These are phyloP conservation scores for Rhagonycha lutea DNA, from an alignment of 2,888 invertebrate genomes.

Conservation along the genomic window DNA sequence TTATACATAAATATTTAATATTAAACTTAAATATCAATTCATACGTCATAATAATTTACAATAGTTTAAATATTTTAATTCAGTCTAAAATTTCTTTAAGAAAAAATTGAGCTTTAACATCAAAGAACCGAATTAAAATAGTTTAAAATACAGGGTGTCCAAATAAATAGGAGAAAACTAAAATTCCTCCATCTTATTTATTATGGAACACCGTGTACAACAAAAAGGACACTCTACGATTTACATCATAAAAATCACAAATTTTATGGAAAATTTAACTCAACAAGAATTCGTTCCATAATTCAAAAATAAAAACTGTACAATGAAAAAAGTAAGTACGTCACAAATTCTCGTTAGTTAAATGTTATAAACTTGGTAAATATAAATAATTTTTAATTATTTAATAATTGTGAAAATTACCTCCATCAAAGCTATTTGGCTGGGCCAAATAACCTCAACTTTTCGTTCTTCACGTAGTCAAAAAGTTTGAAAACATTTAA, in stretches of 20 bases:
- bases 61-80: not conserved
- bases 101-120: not conserved
- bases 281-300: not conserved
- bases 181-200: not conserved
- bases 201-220: not conserved
- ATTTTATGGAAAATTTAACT: not conserved
- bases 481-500: slow-evolving; percentile 14
- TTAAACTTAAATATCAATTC: not conserved
- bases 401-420: not conserved
- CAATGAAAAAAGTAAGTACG: not conserved
- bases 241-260: not conserved
- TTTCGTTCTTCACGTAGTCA: not conserved
- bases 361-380: not conserved
- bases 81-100: not conserved
- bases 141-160: not conserved
- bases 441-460: not conserved
- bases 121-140: not conserved
- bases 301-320: not conserved
- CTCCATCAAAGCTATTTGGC: not conserved
- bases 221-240: not conserved
- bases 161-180: not conserved
- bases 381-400: not conserved
- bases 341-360: not conserved
- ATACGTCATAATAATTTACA: not conserved
- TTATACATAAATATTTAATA: slow-evolving; percentile 1